Base-by-base conservation (phyloP, 2,888 invertebrate genomes). In the Arctia plantaginis region DNA sequence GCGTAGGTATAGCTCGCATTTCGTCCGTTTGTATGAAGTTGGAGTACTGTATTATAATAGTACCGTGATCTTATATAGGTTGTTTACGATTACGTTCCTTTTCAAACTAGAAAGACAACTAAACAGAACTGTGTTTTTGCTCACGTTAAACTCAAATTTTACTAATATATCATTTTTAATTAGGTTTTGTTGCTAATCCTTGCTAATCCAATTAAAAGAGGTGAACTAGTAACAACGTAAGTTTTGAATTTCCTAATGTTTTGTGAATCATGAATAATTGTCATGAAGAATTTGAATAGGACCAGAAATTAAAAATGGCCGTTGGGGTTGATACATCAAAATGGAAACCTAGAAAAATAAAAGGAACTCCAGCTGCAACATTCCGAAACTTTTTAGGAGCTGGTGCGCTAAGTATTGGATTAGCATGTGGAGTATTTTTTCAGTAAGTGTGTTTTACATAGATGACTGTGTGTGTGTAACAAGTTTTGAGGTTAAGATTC, bases 291-390 rank as follows among this genome's bases (percentile, higher is more conserved):
- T 55, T 66, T 44, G 47, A 44, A 67, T 55, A 18, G 44, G 44
- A 74, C 67, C 51, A 64, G 67, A 76, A 70, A 66, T 66, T 69
- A 44, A 82, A 93, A 86, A 96, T 96, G 96, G 96, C 95, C 77
- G 94, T 95, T 79, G 96, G 96, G 72, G 90, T 96, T 72, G 96
- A 97, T 93, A 93, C 93, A 71, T 95, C 93, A 81, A 95, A 95
- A 88, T 95, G 97, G 90, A 97, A 97, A 95, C 97, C 97, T 79
- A 96, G 97, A 91, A 95, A 96, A 93, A 91, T 97, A 77, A 95
- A 94, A 90, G 97, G 97, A 83, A 97, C 97, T 66, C 97, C 97
- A 66, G 96, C 97, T 69, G 96, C 94, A 80, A 88, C 85, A 78
- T 93, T 96, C 76, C 92, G 97, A 79, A 97, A 97, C 90, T 92